These are phyloP conservation scores for Coregonus sp. DNA, from an alignment of 2,797 vertebrate genomes.

Conservation along the genomic window DNA sequence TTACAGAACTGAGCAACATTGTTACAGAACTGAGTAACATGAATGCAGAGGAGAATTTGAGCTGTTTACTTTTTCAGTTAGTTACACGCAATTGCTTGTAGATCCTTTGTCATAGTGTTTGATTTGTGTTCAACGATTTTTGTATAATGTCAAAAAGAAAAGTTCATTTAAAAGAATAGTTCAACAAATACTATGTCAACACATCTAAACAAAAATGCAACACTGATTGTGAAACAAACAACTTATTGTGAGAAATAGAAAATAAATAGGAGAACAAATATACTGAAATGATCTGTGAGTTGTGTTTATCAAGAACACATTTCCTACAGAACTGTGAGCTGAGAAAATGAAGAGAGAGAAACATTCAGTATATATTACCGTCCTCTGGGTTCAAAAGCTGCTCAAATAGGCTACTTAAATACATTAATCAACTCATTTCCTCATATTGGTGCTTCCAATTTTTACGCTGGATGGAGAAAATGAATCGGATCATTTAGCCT, in stretches of 20 bases:
- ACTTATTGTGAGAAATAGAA: background rate
- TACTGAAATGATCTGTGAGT: background rate
- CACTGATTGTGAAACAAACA: background rate
- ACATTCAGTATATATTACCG: background rate
- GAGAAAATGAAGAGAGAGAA: background rate
- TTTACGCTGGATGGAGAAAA: conserved; percentile 88
- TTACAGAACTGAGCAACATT: conserved; percentile 40
- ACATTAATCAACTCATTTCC: conserved; percentile 84
- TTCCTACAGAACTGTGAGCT: background rate
- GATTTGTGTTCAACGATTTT: background rate
- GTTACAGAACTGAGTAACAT: conserved; percentile 20
- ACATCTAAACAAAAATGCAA: background rate
- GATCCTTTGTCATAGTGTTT: background rate
- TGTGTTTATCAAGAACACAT: background rate
- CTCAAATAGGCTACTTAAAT: conserved; percentile 64
- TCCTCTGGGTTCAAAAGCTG: conserved; percentile 51
- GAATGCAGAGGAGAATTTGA: conserved; percentile 54
- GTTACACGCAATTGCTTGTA: background rate
- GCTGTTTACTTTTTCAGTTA: conserved; percentile 7
- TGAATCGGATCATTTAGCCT: conserved; percentile 89
- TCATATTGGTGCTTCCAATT: conserved; percentile 76
- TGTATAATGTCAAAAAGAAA: background rate
- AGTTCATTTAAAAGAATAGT: too few relatives aligned
- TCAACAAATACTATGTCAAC: background rate
- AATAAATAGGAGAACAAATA: background rate